Percentiles rank a stretch among this genome's conserved stretches.
Evolutionary conservation across 2,888 invertebrate genomes (phyloP).

Genomic region (Therioaphis trifolii): DNA sequence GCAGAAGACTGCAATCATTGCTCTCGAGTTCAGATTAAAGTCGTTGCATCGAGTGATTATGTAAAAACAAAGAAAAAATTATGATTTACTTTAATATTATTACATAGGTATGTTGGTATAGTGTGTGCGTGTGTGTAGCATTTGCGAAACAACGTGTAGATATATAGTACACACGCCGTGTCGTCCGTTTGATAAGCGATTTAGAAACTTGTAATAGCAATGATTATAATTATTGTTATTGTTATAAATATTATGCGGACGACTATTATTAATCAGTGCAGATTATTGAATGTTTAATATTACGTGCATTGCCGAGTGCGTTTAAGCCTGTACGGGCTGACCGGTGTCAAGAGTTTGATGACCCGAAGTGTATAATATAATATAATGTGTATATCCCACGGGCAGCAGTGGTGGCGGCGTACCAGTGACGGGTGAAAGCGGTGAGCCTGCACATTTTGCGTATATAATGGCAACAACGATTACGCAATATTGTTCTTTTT

Average conservation of each 20-base stretch:
- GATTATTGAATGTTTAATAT: conserved; percentile 10
- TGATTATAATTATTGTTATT: neutral
- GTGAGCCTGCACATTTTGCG: conserved; percentile 55
- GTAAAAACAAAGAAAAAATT: neutral
- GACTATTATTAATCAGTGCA: neutral
- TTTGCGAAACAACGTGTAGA: conserved; percentile 33
- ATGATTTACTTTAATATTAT: too few species aligned
- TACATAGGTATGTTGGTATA: neutral
- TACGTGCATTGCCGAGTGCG: neutral
- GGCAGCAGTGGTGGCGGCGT: neutral
- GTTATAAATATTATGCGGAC: neutral
- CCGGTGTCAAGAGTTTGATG: conserved; percentile 60
- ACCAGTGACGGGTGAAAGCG: conserved; percentile 55
- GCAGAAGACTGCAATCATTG: too few species aligned
- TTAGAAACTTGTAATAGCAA: too few species aligned
- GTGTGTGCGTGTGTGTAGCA: neutral
- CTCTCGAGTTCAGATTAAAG: neutral
- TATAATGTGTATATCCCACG: conserved; percentile 4
- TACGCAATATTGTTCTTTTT: conserved; percentile 54
- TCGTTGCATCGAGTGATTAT: neutral
- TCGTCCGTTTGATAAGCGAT: neutral
- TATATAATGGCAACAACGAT: conserved; percentile 48
- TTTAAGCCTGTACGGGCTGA: conserved; percentile 18
- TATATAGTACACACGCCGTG: neutral
- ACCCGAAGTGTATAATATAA: conserved; percentile 50